phyloP scores from a whole-genome alignment of 2,888 invertebrate species.

The Carcina quercana region DNA sequence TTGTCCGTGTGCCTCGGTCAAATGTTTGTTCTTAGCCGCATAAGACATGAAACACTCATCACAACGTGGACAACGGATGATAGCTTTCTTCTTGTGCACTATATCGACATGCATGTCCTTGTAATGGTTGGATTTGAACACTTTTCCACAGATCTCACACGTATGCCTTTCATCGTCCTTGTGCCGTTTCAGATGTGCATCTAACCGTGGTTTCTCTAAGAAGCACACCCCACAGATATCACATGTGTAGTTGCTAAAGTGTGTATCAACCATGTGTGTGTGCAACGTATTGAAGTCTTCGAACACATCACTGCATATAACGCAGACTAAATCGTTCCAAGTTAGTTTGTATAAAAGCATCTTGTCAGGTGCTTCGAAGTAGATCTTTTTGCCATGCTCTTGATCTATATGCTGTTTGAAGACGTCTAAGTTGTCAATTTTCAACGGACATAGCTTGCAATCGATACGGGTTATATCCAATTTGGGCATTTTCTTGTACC shows the following conservation, averaged over 20 bases:
- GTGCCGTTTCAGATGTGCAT: conserved; percentile 61
- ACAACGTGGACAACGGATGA: conserved; percentile 55
- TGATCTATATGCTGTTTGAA: conserved; percentile 58
- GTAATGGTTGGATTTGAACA: conserved; percentile 60
- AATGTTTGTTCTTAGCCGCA: conserved; percentile 54
- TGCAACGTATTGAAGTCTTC: conserved; percentile 58
- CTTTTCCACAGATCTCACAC: conserved; percentile 67
- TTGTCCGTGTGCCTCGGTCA: conserved; percentile 59
- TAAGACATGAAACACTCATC: conserved; percentile 66
- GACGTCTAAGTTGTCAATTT: conserved; percentile 46
- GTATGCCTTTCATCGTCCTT: conserved; percentile 67
- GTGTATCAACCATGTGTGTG: conserved; percentile 57
- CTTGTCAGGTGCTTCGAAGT: conserved; percentile 59
- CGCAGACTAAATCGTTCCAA: conserved; percentile 60
- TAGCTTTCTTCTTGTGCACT: conserved; percentile 60
- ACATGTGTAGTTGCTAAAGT: conserved; percentile 61
- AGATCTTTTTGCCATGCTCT: conserved; percentile 56
- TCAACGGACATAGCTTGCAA: conserved; percentile 45
- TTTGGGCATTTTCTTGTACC: conserved; percentile 63
- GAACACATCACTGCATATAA: conserved; percentile 58
- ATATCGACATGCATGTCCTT: conserved; percentile 65
- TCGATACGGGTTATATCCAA: conserved; percentile 60
- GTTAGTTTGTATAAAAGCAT: conserved; percentile 51
- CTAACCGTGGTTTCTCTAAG: conserved; percentile 58
- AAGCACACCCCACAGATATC: conserved; percentile 65